A percentile compares a stretch with the other conserved stretches of the same genome.
Evolutionary conservation across 2,797 vertebrate species (phyloP).

Genomic region (Neosilurus mollespiculum): DNA sequence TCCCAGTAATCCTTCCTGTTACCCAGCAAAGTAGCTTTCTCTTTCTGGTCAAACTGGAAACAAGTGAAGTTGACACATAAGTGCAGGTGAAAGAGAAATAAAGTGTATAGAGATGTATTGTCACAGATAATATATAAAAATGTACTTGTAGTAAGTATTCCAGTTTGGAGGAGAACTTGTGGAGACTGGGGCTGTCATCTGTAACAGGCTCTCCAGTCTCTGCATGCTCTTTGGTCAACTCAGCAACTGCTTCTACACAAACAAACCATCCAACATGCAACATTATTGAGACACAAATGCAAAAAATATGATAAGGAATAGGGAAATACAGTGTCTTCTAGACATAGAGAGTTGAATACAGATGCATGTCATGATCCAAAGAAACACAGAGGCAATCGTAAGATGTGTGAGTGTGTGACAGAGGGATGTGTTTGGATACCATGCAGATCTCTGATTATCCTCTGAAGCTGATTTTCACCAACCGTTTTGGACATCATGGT

Average conservation of each 20-base stretch:
- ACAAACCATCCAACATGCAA: neutral
- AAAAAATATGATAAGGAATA: neutral
- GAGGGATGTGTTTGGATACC: slow-evolving; percentile 68
- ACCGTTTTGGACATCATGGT: slow-evolving; percentile 77
- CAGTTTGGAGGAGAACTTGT: slow-evolving; percentile 94
- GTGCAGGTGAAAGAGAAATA: slow-evolving; percentile 11
- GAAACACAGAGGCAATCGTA: neutral
- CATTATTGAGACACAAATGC: neutral
- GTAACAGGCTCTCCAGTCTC: slow-evolving; percentile 88
- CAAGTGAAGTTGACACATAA: neutral
- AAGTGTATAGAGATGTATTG: neutral
- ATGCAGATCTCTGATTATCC: slow-evolving; percentile 90
- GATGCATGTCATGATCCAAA: neutral
- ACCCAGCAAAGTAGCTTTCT: slow-evolving; percentile 90
- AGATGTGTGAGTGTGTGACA: neutral
- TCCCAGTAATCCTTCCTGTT: slow-evolving; percentile 97
- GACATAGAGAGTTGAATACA: neutral
- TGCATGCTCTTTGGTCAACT: slow-evolving; percentile 85
- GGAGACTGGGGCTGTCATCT: slow-evolving; percentile 88
- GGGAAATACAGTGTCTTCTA: neutral
- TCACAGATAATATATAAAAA: neutral
- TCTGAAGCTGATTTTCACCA: slow-evolving; percentile 89
- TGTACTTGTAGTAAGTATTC: slow-evolving; percentile 94
- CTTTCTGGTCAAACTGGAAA: slow-evolving; percentile 92
- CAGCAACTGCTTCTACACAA: slow-evolving; percentile 82